Base-by-base conservation (phyloP, 92 coral and sea anemone species). In the Zoanthus gigantus region DNA sequence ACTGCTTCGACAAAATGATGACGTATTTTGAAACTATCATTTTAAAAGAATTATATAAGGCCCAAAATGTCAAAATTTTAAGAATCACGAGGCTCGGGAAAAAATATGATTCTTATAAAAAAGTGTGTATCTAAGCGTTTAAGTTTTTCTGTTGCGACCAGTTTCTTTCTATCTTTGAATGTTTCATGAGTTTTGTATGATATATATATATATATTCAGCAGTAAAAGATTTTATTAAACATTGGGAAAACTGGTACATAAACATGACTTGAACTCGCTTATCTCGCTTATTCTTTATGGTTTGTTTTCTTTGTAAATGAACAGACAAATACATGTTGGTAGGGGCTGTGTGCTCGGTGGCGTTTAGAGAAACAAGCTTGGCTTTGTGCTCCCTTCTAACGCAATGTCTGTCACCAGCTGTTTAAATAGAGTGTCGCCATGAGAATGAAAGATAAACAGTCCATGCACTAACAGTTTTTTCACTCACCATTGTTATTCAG, bases 331-430 rank as follows among this genome's bases (percentile, higher is more conserved):
- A 81, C 61, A 29, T 63, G 61, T 10, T 50, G 12, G 0, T 5
- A 23, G 31, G 47, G 45, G 54, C 34, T 48, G 31, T 11, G 23
- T 67, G 5, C 6, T 29, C 16, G 57, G 15, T 34, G 13, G 2
- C 5, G 47, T 57, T 78, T 56, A 32, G 42, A 63, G 84, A 18
- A 30, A 10, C 45, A 3, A 44, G 44, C 63, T 15, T 31, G 4
- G 85, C 85, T 66, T 81, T 81, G 85, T 81, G 45, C 60, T 23
- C 58, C 60, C 66, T 18, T 81, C 30, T 67, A 15, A 15, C 46
- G 16, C 58, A 16, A 45, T 16, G n/a, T 2, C 29, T 46, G 85
- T 68, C n/a, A 81, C 29, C 85, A 81, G 85, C 85, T 81, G 85
- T 44, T 18, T 47, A 66, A 46, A 81, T 14, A 16, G 3, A n/a